Conservation (phyloP, 2,888 invertebrate genomes). For the Dugesia japonica region DNA sequence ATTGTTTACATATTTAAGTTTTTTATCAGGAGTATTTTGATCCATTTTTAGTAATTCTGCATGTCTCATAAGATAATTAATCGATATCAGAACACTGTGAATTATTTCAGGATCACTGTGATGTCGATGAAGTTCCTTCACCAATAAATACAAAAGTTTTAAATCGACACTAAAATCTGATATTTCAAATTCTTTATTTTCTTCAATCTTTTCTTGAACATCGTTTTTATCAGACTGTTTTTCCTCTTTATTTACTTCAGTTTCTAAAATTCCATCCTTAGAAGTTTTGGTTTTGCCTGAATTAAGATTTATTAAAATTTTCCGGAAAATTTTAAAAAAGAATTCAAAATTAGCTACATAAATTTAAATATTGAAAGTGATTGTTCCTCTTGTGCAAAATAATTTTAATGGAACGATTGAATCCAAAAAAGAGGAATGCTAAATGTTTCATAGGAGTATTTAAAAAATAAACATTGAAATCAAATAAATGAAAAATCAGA, state of each 20-base stretch:
- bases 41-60: slow-evolving; percentile 76
- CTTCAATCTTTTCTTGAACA: slow-evolving; percentile 36
- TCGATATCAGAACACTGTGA: slow-evolving; percentile 74
- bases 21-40: slow-evolving; percentile 62
- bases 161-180: slow-evolving; percentile 33
- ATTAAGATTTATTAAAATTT: too few species aligned
- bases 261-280: background rate
- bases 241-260: slow-evolving; percentile 27
- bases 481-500: too few species aligned
- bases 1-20: background rate
- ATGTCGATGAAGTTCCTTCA: slow-evolving; percentile 51
- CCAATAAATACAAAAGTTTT: slow-evolving; percentile 63
- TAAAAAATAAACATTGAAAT: too few species aligned
- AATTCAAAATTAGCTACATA: too few species aligned
- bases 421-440: too few species aligned
- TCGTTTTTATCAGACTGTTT: slow-evolving; percentile 34
- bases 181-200: slow-evolving; percentile 33
- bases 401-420: too few species aligned
- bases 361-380: too few species aligned
- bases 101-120: slow-evolving; percentile 68
- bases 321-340: too few species aligned
- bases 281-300: background rate
- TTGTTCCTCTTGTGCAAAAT: too few species aligned
- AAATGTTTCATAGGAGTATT: too few species aligned
- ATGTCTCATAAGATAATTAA: slow-evolving; percentile 74